Conservation (phyloP, 2,113 vertebrate genomes). For the Seriola quinqueradiata region DNA sequence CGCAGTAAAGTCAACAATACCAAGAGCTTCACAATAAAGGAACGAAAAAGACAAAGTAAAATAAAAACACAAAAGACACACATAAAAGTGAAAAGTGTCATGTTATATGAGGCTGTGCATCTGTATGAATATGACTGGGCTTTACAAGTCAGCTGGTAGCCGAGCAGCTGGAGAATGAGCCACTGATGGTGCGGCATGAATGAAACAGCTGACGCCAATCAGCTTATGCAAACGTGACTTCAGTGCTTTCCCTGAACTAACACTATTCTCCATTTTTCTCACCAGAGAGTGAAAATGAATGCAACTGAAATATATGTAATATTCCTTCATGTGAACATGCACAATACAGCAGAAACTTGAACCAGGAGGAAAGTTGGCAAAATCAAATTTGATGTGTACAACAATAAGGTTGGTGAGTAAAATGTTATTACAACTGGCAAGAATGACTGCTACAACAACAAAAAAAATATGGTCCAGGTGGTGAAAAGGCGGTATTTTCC, state of each 20-base stretch:
- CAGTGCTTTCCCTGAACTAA: neutral
- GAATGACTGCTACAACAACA: neutral
- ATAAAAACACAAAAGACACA: neutral
- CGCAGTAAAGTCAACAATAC: neutral
- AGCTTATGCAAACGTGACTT: neutral
- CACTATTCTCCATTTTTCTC: neutral
- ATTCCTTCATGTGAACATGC: neutral
- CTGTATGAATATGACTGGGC: neutral
- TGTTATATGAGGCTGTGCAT: neutral
- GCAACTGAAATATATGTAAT: neutral
- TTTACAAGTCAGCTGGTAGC: neutral
- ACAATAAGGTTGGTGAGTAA: neutral
- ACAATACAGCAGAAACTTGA: neutral
- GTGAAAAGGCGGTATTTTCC: slow-evolving; percentile 28
- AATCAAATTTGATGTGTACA: neutral
- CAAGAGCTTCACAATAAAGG: neutral
- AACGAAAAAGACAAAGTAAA: neutral
- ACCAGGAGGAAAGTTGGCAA: neutral
- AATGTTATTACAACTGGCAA: slow-evolving; percentile 7
- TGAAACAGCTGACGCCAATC: neutral
- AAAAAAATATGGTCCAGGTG: slow-evolving; percentile 16
- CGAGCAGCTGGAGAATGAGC: neutral
- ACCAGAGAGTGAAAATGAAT: neutral
- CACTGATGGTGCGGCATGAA: neutral
- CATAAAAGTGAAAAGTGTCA: neutral